phyloP scores from a whole-genome alignment of 2,113 vertebrate species.

The Paracanthobrama guichenoti region DNA sequence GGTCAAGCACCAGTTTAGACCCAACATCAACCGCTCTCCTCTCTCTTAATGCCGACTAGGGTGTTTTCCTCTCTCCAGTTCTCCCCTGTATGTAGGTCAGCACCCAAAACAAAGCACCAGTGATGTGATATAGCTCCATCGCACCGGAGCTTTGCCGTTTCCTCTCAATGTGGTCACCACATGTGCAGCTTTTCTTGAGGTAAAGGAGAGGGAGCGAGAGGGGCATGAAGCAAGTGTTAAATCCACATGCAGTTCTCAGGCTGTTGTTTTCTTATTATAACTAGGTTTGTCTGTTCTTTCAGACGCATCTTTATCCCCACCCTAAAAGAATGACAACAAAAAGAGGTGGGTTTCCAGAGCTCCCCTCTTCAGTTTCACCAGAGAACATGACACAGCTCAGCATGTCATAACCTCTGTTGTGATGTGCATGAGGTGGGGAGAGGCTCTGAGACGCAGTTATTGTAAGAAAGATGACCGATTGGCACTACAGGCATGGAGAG shows the following conservation, averaged over 20 bases:
- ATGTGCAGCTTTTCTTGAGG: constrained; percentile 18
- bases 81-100: constrained; percentile 68
- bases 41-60: background rate
- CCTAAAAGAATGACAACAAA: constrained; percentile 44
- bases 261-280: constrained; percentile 23
- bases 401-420: constrained; percentile 9
- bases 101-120: constrained; percentile 60
- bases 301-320: constrained; percentile 4
- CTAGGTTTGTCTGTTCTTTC: constrained; percentile 34
- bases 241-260: background rate
- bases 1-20: background rate
- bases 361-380: background rate
- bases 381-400: constrained; percentile 15
- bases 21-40: background rate
- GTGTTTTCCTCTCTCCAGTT: background rate
- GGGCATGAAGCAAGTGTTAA: background rate
- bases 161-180: constrained; percentile 39
- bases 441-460: background rate
- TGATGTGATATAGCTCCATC: constrained; percentile 8
- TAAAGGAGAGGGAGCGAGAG: background rate
- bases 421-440: constrained; percentile 12
- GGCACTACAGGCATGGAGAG: constrained; percentile 21
- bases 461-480: constrained; percentile 17
- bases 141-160: constrained; percentile 27
- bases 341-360: constrained; percentile 8